Evolutionary conservation across 37 sponge, comb jelly and placozoan species (phyloP).

Genomic region (Aplysina aerophoba): DNA sequence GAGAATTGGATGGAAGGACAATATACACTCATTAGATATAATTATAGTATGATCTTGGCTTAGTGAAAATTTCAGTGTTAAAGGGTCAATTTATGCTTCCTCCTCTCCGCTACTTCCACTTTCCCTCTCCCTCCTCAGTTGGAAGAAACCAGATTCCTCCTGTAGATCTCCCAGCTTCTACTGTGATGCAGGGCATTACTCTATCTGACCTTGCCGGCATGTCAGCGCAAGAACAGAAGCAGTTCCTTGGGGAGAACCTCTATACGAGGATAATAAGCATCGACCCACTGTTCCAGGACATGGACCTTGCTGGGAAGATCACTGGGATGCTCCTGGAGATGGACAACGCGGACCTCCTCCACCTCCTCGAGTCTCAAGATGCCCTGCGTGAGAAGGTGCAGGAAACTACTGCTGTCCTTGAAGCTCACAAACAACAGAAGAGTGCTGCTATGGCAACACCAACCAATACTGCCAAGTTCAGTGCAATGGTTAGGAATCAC

Average conservation of each 20-base stretch:
- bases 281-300: constrained; percentile 45
- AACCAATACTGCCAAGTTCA: no score
- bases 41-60: no score
- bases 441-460: not conserved
- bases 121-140: no score
- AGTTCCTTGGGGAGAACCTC: constrained; percentile 94
- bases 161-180: no score
- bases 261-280: constrained; percentile 73
- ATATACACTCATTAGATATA: no score
- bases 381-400: constrained; percentile 88
- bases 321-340: constrained; percentile 99
- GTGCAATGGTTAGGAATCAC: no score
- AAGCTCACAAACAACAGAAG: constrained; percentile 77
- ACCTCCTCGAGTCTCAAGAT: constrained; percentile 89
- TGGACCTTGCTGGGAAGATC: constrained; percentile 94
- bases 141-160: no score
- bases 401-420: constrained; percentile 90
- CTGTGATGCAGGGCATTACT: no score
- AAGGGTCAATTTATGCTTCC: not conserved
- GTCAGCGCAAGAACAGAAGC: constrained; percentile 90
- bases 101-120: no score
- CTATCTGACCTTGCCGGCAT: constrained; percentile 51
- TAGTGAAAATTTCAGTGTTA: no score
- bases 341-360: constrained; percentile 94
- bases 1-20: no score